These are phyloP conservation scores for Choristoneura rosaceana DNA, from an alignment of 2,888 invertebrate species.

Conservation along the genomic window DNA sequence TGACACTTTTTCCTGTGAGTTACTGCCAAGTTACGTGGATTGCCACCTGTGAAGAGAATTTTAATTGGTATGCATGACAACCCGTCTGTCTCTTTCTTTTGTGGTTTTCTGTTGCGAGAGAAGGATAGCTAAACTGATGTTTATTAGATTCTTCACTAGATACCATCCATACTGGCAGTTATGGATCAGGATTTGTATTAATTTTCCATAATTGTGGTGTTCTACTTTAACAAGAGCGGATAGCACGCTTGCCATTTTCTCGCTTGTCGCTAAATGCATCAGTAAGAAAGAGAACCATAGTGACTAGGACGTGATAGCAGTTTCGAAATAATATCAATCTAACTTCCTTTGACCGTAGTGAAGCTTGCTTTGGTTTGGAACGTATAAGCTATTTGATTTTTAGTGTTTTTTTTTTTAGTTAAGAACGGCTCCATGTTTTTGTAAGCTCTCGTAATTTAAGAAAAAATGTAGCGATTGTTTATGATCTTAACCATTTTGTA, in stretches of 20 bases:
- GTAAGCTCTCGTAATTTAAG: slow-evolving; percentile 24
- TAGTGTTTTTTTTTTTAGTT: neutral
- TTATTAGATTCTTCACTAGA: no score
- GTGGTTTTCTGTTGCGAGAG: no score
- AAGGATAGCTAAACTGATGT: no score
- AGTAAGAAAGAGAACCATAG: neutral
- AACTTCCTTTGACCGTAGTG: neutral
- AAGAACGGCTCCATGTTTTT: neutral
- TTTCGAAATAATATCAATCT: neutral
- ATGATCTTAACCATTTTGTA: slow-evolving; percentile 12
- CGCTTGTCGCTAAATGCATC: neutral
- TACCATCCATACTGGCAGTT: no score
- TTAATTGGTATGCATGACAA: no score
- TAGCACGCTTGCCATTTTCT: neutral
- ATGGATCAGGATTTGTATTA: no score
- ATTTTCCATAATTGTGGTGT: neutral
- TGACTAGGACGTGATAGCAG: neutral
- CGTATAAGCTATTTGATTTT: neutral
- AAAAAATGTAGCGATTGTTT: slow-evolving; percentile 11
- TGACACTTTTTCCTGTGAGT: no score
- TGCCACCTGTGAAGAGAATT: neutral
- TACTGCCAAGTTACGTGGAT: neutral
- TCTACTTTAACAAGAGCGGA: neutral
- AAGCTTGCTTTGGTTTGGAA: neutral
- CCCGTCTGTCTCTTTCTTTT: no score